Evolutionary conservation across 1,140 invertebrate genomes (phyloP), one percentile per base, ranked within the genome.

Genomic region (Anoplolepis gracilipes): DNA sequence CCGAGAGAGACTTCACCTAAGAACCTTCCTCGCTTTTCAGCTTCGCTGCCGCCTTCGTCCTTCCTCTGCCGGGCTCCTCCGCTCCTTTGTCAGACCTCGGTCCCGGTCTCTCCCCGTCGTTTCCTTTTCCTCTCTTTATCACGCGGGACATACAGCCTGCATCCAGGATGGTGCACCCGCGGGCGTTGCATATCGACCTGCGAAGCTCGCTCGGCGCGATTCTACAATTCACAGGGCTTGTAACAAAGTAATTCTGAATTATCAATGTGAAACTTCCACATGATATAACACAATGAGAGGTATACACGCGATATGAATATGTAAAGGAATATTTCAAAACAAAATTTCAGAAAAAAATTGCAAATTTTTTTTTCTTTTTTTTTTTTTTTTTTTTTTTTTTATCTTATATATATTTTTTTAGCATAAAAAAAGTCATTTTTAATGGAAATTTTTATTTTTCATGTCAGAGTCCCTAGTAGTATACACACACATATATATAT

Each of bases 51-150:
- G 69, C 61, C 86, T n/a, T 42, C 69, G 77, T 67, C 77, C 73
- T 53, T 42, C 67, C 64, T 30, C 22, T 19, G 36, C 62, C 62
- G 36, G 33, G 10, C 69, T 53, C 22, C 30, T 39, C 67, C 59
- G 33, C 72, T 87, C 72, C 88, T 92, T 90, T 89, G 90, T 93
- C 90, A 90, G 88, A 90, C 86, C 90, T 90, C 90, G 91, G 86
- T 91, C 90, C 89, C 79, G 85, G 30, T 57, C 70, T 88, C 84
- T 70, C 64, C n/a, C n/a, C n/a, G n/a, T n/a, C 84, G 78, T 65
- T 72, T 88, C 61, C 82, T 84, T 87, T 90, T 87, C 85, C 82
- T 90, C 85, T 88, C 87, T 92, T 91, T 86, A 89, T 85, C 69
- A n/a, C 42, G 36, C 30, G 30, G 69, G 75, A 85, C 65, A 62